Evolutionary conservation across 2,797 vertebrate species (phyloP), one percentile per base, ranked within the genome.

Genomic region (Amblyopsis hoosieri): DNA sequence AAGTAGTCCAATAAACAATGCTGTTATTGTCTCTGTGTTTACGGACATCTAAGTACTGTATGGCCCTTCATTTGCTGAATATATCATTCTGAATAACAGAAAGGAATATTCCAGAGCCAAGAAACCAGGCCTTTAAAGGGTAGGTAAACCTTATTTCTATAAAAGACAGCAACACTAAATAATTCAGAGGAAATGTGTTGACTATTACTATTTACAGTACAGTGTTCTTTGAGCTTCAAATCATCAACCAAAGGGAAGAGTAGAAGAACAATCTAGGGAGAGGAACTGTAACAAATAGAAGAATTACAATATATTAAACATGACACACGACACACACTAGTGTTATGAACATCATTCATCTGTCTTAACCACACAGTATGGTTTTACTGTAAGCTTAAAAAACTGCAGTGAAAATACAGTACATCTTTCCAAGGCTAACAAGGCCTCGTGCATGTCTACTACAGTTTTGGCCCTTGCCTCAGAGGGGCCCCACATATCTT

Each of bases 401-500:
- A 42, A 1, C 7, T 15, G 47, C 42, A 13, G 14, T 19, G 3
- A 14, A 45, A 42, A 57, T 6, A 65, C 23, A 29, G 23, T 46
- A 51, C 54, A 49, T n/a, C 48, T 46, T 59, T 54, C 54, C 60
- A 66, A 37, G 12, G 12, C 62, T 12, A 33, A 2, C 10, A 19
- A 53, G 77, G 45, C 67, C 63, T 61, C 66, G 78, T 79, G 79
- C 79, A 73, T 72, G 62, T 46, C 61, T 66, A 54, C 69, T 66
- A 54, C 69, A 54, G 62, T 55, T 79, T 81, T 47, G 60, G 59
- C 23, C 54, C 46, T 37, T 23, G 48, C 69, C 69, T 76, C 74
- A 17, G 42, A 64, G 72, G 67, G 64, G 77, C 69, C 62, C 55
- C 60, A 91, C 91, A 91, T 94, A 91, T 93, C 91, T n/a, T 89